These are phyloP conservation scores for Pseudococcus longispinus DNA, from an alignment of 2,888 invertebrate genomes.

Conservation along the genomic window DNA sequence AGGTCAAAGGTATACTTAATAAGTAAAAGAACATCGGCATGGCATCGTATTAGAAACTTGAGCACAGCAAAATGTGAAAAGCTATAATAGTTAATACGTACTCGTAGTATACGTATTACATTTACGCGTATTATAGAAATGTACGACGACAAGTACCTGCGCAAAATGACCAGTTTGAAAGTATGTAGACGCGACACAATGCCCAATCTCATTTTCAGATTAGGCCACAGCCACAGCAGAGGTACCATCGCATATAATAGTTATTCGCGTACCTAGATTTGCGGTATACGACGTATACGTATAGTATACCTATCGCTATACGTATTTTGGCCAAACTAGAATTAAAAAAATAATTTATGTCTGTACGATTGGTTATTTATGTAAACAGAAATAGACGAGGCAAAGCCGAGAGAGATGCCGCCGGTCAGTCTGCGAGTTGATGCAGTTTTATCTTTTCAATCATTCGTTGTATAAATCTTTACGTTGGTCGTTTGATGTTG, in stretches of 20 bases:
- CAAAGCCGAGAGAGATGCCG: constrained; percentile 48
- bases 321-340: constrained; percentile 10
- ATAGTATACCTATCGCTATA: not conserved
- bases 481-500: constrained; percentile 45
- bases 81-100: not conserved
- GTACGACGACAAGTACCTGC: constrained; percentile 21
- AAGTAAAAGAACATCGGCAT: not conserved
- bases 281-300: not conserved
- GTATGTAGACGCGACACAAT: constrained; percentile 49
- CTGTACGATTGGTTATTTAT: constrained; percentile 52
- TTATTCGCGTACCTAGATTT: not conserved
- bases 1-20: not conserved
- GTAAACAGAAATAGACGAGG: constrained; percentile 45
- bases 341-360: constrained; percentile 50
- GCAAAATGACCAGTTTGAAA: constrained; percentile 47
- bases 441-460: constrained; percentile 54
- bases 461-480: constrained; percentile 49
- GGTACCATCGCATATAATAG: not conserved
- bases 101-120: too few species aligned
- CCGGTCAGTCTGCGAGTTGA: constrained; percentile 55
- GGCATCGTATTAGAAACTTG: not conserved
- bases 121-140: not conserved
- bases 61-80: not conserved
- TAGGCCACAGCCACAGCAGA: not conserved
- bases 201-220: constrained; percentile 49